phyloP scores from a whole-genome alignment of 2,797 vertebrate species.

The Carduelis carduelis region DNA sequence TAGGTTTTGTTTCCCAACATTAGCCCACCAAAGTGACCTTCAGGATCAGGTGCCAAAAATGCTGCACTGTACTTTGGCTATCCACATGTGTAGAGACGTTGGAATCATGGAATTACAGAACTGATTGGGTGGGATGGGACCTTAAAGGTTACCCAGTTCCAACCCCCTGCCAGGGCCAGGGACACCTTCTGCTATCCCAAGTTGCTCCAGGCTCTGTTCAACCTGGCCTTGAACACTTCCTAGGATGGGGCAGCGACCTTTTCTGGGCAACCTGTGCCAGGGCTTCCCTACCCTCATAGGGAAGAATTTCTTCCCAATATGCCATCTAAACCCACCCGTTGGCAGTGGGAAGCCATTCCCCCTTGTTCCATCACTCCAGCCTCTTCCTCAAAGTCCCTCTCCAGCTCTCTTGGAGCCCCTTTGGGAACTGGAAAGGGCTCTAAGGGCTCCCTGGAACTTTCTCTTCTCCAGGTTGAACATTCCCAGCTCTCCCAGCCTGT shows the following conservation, averaged over 20 bases:
- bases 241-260: neutral
- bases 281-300: neutral
- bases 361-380: neutral
- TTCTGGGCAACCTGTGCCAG: neutral
- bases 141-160: neutral
- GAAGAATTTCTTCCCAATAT: neutral
- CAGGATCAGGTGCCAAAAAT: neutral
- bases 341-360: neutral
- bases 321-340: neutral
- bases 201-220: neutral
- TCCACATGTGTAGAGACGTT: accelerated
- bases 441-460: neutral
- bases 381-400: neutral
- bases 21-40: neutral
- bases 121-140: accelerated
- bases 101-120: neutral
- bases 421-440: neutral
- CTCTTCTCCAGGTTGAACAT: neutral
- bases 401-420: neutral
- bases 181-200: neutral
- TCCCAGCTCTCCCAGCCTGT: neutral
- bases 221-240: neutral
- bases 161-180: neutral
- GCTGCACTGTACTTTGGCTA: neutral
- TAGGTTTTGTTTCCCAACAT: neutral